These are phyloP conservation scores for Acropternis orthonyx DNA, from an alignment of 2,797 vertebrate species.

Conservation along the genomic window DNA sequence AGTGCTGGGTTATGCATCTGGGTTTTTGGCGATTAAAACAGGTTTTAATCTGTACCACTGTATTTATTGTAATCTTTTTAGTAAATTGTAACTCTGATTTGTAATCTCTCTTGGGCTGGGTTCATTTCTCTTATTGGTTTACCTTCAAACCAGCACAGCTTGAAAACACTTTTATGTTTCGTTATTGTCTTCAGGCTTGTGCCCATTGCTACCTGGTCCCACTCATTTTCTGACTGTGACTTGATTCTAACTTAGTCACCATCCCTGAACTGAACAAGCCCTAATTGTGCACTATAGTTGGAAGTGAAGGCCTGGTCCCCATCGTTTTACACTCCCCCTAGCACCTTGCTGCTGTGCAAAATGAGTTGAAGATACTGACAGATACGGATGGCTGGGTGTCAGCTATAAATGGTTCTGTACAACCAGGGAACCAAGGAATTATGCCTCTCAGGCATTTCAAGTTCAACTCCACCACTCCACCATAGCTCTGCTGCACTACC, in stretches of 20 bases:
- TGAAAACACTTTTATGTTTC: neutral
- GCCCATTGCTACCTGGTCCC: neutral
- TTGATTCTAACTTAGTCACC: neutral
- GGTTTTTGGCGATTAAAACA: no score
- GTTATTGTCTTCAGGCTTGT: neutral
- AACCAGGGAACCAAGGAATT: neutral
- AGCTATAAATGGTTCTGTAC: neutral
- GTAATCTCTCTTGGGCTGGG: no score
- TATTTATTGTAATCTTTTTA: no score
- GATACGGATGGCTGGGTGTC: neutral
- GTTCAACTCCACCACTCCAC: neutral
- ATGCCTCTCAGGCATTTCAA: neutral
- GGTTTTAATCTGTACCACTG: no score
- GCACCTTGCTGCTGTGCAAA: neutral
- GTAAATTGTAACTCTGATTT: no score
- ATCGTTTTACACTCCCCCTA: neutral
- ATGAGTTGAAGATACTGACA: neutral
- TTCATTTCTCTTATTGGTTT: no score
- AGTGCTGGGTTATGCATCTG: no score
- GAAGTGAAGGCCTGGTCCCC: neutral
- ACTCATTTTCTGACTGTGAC: neutral
- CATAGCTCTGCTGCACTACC: neutral
- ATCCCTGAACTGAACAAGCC: neutral
- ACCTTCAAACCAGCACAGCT: neutral
- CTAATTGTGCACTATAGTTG: neutral